These are phyloP conservation scores for Pterostichus niger DNA, from an alignment of 2,888 invertebrate genomes.

Conservation along the genomic window DNA sequence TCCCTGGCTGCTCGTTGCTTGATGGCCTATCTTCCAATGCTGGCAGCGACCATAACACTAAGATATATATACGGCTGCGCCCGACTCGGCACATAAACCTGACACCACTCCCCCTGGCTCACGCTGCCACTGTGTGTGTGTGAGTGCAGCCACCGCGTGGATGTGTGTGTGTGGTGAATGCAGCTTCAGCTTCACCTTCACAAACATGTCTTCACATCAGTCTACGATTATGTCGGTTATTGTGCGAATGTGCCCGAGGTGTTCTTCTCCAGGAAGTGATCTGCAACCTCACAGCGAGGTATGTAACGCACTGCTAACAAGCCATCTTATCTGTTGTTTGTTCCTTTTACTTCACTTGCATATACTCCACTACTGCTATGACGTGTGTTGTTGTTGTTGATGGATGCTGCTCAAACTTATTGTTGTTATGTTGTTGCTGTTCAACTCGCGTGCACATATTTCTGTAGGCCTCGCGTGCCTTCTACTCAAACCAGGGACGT, in stretches of 20 bases:
- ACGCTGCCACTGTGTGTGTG: slow-evolving; percentile 29
- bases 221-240: slow-evolving; percentile 61
- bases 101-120: slow-evolving; percentile 64
- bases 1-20: slow-evolving; percentile 80
- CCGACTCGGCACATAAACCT: slow-evolving; percentile 74
- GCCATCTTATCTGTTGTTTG: no score
- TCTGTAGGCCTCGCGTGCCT: not conserved
- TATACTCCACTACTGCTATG: no score
- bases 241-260: slow-evolving; percentile 60
- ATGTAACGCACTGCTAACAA: not conserved
- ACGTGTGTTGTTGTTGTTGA: no score
- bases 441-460: not conserved
- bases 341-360: not conserved
- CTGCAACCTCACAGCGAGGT: not conserved
- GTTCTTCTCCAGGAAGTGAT: slow-evolving; percentile 25
- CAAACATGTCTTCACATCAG: slow-evolving; percentile 47
- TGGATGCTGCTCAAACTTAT: no score
- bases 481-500: not conserved
- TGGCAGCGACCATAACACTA: slow-evolving; percentile 82
- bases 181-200: slow-evolving; percentile 55
- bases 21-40: slow-evolving; percentile 84
- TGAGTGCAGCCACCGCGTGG: slow-evolving; percentile 31
- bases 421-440: not conserved
- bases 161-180: slow-evolving; percentile 53
- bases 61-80: slow-evolving; percentile 83